These are phyloP conservation scores for Gandaritis pyraliata DNA, from an alignment of 2,888 invertebrate genomes.

Conservation along the genomic window DNA sequence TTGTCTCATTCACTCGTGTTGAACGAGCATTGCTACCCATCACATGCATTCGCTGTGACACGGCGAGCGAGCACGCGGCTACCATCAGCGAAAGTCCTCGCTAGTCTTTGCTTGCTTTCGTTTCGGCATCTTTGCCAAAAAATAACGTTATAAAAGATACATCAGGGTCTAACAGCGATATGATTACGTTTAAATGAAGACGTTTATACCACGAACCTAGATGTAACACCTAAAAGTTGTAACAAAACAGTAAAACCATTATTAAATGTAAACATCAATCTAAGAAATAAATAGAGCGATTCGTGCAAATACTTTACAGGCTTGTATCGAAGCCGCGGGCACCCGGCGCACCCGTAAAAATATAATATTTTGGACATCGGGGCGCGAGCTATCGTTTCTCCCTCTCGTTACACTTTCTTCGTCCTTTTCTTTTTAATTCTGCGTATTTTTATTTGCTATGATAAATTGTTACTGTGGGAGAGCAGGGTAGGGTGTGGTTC, in stretches of 20 bases:
- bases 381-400: constrained; percentile 64
- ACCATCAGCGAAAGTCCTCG: too few species aligned
- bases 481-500: constrained; percentile 52
- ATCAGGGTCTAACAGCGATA: too few species aligned
- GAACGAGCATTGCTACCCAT: too few species aligned
- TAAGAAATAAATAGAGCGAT: constrained; percentile 21
- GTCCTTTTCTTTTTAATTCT: constrained; percentile 82
- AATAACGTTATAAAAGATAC: too few species aligned
- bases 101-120: too few species aligned
- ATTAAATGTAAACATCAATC: constrained; percentile 33
- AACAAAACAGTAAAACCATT: background rate
- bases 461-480: constrained; percentile 80
- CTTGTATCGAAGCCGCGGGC: constrained; percentile 45
- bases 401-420: constrained; percentile 74
- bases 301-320: constrained; percentile 52
- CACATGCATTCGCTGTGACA: too few species aligned
- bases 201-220: too few species aligned
- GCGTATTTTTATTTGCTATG: constrained; percentile 84
- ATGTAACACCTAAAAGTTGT: too few species aligned
- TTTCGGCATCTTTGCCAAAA: too few species aligned
- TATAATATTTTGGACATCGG: constrained; percentile 71
- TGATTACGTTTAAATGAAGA: too few species aligned
- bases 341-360: constrained; percentile 60
- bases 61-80: too few species aligned
- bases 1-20: too few species aligned